A percentile compares a stretch with the other conserved stretches of the same genome.
Evolutionary conservation across 1,140 invertebrate species (phyloP).

Genomic region (Cyphomyrmex costatus): DNA sequence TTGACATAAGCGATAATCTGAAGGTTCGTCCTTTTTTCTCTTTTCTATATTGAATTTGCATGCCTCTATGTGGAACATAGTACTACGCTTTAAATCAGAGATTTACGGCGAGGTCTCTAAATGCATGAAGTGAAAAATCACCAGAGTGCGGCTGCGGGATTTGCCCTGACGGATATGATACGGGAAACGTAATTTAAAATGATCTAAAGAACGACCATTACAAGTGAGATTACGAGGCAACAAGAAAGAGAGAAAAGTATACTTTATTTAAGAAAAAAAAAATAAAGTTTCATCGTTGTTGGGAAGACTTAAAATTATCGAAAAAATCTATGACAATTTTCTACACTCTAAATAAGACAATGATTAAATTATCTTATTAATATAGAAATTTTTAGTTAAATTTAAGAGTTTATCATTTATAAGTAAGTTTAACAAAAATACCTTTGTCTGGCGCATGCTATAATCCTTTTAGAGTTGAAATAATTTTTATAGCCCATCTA

Average conservation of each 20-base stretch:
- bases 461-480: not conserved
- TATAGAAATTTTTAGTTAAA: not conserved
- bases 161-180: not conserved
- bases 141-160: not conserved
- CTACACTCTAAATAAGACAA: slow-evolving; percentile 2
- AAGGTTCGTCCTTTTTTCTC: not conserved
- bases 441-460: not conserved
- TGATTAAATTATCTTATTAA: not conserved
- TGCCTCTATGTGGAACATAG: not conserved
- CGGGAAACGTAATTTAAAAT: not conserved
- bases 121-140: slow-evolving; percentile 8
- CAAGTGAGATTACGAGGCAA: not conserved
- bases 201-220: not conserved
- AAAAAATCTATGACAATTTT: not conserved
- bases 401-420: no score
- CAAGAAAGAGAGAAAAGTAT: not conserved
- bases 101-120: not conserved
- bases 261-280: not conserved
- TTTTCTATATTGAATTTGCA: not conserved
- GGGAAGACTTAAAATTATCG: not conserved
- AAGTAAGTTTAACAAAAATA: not conserved
- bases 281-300: not conserved
- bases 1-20: slow-evolving; percentile 15
- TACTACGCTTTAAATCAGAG: not conserved
- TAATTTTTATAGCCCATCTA: not conserved